phyloP scores from a whole-genome alignment of 1,140 invertebrate species.

The Laodelphax striatellus region DNA sequence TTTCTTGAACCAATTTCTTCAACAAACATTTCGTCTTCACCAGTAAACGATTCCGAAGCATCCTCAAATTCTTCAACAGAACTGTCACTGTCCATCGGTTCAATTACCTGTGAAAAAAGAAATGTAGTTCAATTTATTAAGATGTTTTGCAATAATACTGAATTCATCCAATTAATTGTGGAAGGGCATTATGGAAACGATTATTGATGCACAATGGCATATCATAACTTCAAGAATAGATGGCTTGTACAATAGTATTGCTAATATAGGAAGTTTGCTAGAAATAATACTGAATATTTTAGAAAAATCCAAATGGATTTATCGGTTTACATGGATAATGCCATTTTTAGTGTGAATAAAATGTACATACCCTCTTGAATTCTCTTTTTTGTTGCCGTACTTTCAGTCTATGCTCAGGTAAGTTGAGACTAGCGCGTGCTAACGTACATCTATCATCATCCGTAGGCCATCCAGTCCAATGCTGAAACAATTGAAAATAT shows the following conservation, averaged over 20 bases:
- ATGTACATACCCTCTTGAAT: slow-evolving; percentile 39
- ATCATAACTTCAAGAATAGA: too few relatives aligned
- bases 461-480: slow-evolving; percentile 46
- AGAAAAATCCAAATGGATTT: too few relatives aligned
- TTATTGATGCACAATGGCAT: too few relatives aligned
- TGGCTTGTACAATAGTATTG: too few relatives aligned
- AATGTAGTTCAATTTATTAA: neutral
- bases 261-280: too few relatives aligned
- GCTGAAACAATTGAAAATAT: neutral
- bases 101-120: slow-evolving; percentile 35
- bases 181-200: too few relatives aligned
- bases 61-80: slow-evolving; percentile 79
- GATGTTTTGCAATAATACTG: too few relatives aligned
- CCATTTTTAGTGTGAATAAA: too few relatives aligned
- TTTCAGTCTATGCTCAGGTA: slow-evolving; percentile 55
- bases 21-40: slow-evolving; percentile 78
- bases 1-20: slow-evolving; percentile 55
- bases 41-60: slow-evolving; percentile 60
- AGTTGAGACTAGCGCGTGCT: slow-evolving; percentile 54
- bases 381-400: slow-evolving; percentile 33
- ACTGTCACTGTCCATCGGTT: slow-evolving; percentile 51
- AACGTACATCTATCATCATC: slow-evolving; percentile 44
- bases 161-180: too few relatives aligned
- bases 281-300: too few relatives aligned
- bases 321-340: too few relatives aligned